Evolutionary conservation across 2,888 invertebrate genomes (phyloP).

Genomic region (Caenorhabditis sp.): DNA sequence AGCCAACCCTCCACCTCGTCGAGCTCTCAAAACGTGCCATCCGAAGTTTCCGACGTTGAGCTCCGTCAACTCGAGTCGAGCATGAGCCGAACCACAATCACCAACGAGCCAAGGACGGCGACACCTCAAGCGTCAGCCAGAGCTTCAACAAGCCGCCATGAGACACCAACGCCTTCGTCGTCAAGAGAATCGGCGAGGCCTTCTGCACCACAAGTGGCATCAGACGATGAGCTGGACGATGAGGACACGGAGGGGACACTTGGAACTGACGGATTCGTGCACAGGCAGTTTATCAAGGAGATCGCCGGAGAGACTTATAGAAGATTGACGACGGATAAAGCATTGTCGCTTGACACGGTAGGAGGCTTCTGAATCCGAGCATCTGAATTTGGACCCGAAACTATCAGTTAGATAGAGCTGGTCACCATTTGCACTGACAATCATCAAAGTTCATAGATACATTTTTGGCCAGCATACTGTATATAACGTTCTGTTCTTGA

Average conservation of each 20-base stretch:
- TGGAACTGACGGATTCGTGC: not conserved
- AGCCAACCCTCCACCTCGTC: constrained; percentile 1
- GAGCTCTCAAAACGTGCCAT: not conserved
- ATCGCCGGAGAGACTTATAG: not conserved
- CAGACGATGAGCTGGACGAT: constrained; percentile 17
- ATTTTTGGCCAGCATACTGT: too few relatives aligned
- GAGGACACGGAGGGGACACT: constrained; percentile 19
- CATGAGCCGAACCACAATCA: constrained; percentile 1
- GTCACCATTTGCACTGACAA: too few relatives aligned
- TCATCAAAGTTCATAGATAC: too few relatives aligned
- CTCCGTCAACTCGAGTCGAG: not conserved
- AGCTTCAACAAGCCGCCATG: not conserved
- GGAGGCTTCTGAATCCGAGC: too few relatives aligned
- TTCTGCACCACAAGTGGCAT: not conserved
- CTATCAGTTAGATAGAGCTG: too few relatives aligned
- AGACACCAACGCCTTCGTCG: not conserved
- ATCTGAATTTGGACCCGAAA: too few relatives aligned
- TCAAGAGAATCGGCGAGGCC: not conserved
- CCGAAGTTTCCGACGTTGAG: not conserved
- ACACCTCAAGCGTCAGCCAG: not conserved
- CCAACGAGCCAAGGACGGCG: not conserved
- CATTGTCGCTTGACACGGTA: too few relatives aligned
- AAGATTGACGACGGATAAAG: not conserved
- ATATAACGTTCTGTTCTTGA: too few relatives aligned
- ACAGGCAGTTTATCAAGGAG: constrained; percentile 11